Conservation (phyloP, 2,113 vertebrate genomes). For the Promerops cafer region DNA sequence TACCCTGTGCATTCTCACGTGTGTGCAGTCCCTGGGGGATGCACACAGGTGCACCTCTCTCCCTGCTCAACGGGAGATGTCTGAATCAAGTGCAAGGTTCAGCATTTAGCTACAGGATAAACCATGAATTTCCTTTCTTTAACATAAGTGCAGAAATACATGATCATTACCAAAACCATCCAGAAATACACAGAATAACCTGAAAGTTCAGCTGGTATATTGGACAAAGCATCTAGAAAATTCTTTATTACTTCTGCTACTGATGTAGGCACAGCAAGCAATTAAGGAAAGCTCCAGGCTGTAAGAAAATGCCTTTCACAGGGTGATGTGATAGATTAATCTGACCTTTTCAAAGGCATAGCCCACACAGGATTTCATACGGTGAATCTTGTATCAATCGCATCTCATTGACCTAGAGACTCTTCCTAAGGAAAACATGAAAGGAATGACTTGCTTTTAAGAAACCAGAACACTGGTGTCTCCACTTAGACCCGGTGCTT, state of each 20-base stretch:
- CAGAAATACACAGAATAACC: not conserved
- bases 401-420: not conserved
- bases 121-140: not conserved
- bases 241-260: not conserved
- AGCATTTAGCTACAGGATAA: not conserved
- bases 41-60: not conserved
- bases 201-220: not conserved
- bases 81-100: not conserved
- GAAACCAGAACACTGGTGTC: not conserved
- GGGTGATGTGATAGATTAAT: not conserved
- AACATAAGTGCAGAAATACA: not conserved
- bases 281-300: not conserved
- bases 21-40: not conserved
- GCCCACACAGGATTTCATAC: not conserved
- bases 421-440: not conserved
- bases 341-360: not conserved
- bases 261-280: not conserved
- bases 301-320: not conserved
- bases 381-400: not conserved
- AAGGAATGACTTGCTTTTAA: not conserved
- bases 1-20: not conserved
- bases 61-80: fast-evolving
- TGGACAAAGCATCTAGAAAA: not conserved
- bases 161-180: not conserved
- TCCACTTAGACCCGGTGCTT: not conserved